Evolutionary conservation across 2,888 invertebrate genomes (phyloP), one percentile per base, ranked within the genome.

Genomic region (Clepsis dumicolana): DNA sequence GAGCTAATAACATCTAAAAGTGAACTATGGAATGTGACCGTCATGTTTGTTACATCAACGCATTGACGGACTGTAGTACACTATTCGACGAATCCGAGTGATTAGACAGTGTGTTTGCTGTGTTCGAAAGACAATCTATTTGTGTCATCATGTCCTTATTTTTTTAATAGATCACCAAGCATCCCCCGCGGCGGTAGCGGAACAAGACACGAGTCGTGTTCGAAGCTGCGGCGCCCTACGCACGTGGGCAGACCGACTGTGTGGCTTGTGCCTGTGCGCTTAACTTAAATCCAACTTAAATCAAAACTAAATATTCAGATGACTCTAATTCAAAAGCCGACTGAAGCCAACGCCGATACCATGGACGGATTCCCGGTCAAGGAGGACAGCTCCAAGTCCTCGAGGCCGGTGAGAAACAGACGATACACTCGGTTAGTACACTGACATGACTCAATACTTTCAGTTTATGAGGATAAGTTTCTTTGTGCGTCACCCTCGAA

Each of bases 371-470:
- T 83, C 73, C 80, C 84, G 73, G 81, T 82, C 70, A 94, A 92
- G 78, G 87, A 87, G 73, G 92, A 90, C 72, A 82, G 83, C 75
- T 94, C 91, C 77, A 94, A 94, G 84, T 86, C 94, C 72, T 90
- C 94, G 80, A 94, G 96, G 74, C 96, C 96, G 65, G 94, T 96
- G 74, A 94, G 96, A 82, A 96, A 95, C 94, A 95, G 96, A 80
- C 94, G 96, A 81, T 95, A 96, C 86, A 96, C 95, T 92, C 95
- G 96, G 96, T 96, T 87, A 74, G 78, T 70, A 75, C 57, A 62
- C 74, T 80, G 75, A 80, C 75, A 84, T 91, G 91, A 91, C 78
- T 91, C 91, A 92, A 86, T 84, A 76, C 76, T 88, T 91, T 88
- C 84, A 88, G 86, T 82, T 79, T 84, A 80, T 78, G 75, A 77